Percentiles rank a stretch among this genome's conserved stretches.
Evolutionary conservation across 2,888 invertebrate genomes (phyloP).

Genomic region (Cheilosia scutellata): DNA sequence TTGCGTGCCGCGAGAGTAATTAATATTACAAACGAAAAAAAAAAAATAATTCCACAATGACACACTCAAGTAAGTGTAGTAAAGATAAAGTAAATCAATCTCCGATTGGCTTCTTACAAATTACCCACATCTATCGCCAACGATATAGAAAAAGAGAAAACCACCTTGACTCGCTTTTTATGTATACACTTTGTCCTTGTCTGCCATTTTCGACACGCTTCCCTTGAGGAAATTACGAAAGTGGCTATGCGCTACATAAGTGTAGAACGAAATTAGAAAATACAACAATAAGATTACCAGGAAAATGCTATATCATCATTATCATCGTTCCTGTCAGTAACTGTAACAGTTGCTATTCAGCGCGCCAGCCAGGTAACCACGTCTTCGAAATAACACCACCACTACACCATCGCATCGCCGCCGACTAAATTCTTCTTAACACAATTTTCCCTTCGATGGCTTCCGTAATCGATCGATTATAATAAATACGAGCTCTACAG

Average conservation of each 20-base stretch:
- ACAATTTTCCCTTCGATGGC: conserved; percentile 53
- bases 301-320: conserved; percentile 37
- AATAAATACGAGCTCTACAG: conserved; percentile 35
- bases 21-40: conserved; percentile 11
- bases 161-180: conserved; percentile 4
- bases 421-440: conserved; percentile 44
- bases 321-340: conserved; percentile 27
- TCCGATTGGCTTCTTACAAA: conserved; percentile 50
- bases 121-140: conserved; percentile 11
- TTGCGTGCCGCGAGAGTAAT: conserved; percentile 25
- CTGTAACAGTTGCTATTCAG: conserved; percentile 20
- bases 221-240: conserved; percentile 22
- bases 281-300: background rate
- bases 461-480: conserved; percentile 56
- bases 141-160: background rate
- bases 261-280: conserved; percentile 23
- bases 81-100: conserved; percentile 42
- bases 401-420: background rate
- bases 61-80: conserved; percentile 54
- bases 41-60: conserved; percentile 38
- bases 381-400: background rate
- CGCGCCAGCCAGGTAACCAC: conserved; percentile 32
- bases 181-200: background rate
- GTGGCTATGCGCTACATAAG: conserved; percentile 1
- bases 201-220: conserved; percentile 5